Evolutionary conservation across 2,888 invertebrate genomes (phyloP).

Genomic region (Hybos culiciformis): DNA sequence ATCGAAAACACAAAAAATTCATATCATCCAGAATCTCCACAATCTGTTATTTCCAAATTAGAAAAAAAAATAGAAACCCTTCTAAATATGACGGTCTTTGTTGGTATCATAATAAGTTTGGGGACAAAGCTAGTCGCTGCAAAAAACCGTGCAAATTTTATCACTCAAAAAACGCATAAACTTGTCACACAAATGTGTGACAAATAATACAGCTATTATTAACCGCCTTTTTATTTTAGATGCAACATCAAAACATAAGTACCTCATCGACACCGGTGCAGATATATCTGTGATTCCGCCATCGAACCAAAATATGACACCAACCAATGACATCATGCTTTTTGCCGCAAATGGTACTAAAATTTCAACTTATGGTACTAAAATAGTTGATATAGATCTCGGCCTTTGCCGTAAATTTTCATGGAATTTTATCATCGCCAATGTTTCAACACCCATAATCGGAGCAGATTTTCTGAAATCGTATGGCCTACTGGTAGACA

Average conservation of each 20-base stretch:
- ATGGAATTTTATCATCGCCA: constrained; percentile 6
- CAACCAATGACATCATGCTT: background rate
- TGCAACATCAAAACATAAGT: background rate
- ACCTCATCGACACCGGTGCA: constrained; percentile 8
- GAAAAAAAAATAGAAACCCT: too few species aligned
- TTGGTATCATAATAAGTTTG: background rate
- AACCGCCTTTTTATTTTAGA: background rate
- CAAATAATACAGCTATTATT: background rate
- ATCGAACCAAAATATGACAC: background rate
- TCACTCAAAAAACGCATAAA: background rate
- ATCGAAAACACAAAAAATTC: constrained; percentile 4
- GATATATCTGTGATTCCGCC: constrained; percentile 12
- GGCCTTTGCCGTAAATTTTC: constrained; percentile 1
- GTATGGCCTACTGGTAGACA: constrained; percentile 3
- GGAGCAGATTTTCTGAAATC: constrained; percentile 8
- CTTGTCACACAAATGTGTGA: too few species aligned
- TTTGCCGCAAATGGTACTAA: constrained; percentile 7
- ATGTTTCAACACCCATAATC: constrained; percentile 3
- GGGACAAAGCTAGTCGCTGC: background rate
- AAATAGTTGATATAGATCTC: background rate
- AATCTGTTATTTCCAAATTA: too few species aligned
- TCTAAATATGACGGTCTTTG: too few species aligned
- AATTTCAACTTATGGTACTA: constrained; percentile 2
- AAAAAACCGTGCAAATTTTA: background rate
- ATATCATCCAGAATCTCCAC: constrained; percentile 16